Percentiles rank a stretch among this genome's conserved stretches.
phyloP scores from a whole-genome alignment of 2,113 vertebrate genomes.

The Okapia johnstoni region DNA sequence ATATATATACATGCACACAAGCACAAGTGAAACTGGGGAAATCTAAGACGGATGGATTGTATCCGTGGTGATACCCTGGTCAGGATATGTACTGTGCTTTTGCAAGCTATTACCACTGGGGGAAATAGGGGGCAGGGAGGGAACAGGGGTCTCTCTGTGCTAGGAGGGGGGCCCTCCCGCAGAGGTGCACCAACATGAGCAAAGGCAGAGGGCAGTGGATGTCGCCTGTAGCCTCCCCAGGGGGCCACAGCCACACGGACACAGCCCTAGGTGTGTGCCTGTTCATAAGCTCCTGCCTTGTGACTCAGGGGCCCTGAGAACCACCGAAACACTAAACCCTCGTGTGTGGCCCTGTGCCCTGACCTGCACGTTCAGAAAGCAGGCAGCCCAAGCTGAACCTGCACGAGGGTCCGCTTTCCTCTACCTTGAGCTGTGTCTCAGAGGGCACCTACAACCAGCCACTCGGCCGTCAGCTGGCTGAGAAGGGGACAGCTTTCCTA shows the following conservation, averaged over 20 bases:
- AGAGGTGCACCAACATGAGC: neutral
- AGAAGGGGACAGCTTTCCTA: neutral
- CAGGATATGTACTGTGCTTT: neutral
- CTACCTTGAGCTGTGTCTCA: neutral
- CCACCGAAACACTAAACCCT: neutral
- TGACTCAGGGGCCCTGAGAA: neutral
- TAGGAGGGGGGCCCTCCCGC: neutral
- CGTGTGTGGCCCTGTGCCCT: neutral
- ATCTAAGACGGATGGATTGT: neutral
- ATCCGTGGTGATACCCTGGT: neutral
- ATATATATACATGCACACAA: neutral
- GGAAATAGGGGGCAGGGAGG: neutral
- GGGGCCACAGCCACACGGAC: neutral
- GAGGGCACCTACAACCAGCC: neutral
- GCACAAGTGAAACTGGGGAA: neutral
- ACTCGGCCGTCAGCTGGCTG: neutral
- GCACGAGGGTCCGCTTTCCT: no score
- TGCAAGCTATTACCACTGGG: neutral
- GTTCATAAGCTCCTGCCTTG: neutral
- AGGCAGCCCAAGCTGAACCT: no score
- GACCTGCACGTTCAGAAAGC: neutral
- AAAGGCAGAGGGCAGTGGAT: neutral
- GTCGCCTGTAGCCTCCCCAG: neutral
- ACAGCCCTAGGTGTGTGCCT: rapidly evolving
- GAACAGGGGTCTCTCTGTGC: neutral